A percentile compares a stretch with the other conserved stretches of the same genome.
These are phyloP conservation scores for Chelidonichthys spinosus DNA, from an alignment of 2,797 vertebrate species.

Conservation along the genomic window DNA sequence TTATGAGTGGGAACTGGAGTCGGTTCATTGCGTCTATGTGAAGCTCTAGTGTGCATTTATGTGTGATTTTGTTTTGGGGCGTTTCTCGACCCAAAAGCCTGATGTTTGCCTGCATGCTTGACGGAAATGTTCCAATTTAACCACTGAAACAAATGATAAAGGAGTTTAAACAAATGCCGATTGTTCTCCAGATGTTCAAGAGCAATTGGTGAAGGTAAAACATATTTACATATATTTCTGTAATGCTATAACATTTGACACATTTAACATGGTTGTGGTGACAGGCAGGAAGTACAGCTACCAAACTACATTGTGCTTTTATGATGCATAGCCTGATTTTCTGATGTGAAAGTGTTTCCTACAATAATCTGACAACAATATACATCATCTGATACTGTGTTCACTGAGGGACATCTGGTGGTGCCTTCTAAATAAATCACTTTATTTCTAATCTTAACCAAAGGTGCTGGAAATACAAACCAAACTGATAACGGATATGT, in stretches of 20 bases:
- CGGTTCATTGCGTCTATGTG: constrained; percentile 4
- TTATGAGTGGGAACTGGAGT: constrained; percentile 49
- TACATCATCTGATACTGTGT: not conserved
- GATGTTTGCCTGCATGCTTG: not conserved
- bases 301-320: not conserved
- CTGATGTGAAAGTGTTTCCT: not conserved
- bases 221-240: not conserved
- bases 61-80: not conserved
- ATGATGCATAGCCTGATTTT: too few relatives aligned
- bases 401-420: constrained; percentile 50
- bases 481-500: too few relatives aligned
- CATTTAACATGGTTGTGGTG: not conserved
- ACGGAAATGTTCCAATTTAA: not conserved
- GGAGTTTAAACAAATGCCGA: not conserved
- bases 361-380: not conserved
- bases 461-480: too few relatives aligned
- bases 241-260: not conserved
- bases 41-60: constrained; percentile 5
- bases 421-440: constrained; percentile 1
- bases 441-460: too few relatives aligned
- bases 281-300: not conserved
- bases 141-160: not conserved
- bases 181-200: constrained; percentile 7
- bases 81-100: not conserved
- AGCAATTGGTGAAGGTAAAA: not conserved